Conservation (phyloP, 2,888 invertebrate genomes). For the Caenorhabditis japonica region DNA sequence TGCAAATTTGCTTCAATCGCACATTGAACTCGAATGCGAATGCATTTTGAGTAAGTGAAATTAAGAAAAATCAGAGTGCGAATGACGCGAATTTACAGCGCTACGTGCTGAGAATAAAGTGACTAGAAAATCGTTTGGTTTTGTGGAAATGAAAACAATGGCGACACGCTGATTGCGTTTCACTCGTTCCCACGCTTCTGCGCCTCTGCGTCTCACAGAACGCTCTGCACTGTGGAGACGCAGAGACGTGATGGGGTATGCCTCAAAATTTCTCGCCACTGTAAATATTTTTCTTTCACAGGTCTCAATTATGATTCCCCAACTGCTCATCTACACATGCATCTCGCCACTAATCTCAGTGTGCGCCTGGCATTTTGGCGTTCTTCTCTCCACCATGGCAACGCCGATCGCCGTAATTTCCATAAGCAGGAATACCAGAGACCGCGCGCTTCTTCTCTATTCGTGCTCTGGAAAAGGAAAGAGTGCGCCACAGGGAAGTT, state of each 20-base stretch:
- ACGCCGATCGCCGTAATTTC: constrained; percentile 43
- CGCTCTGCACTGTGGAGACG: too few relatives aligned
- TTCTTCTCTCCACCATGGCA: constrained; percentile 40
- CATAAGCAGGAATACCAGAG: constrained; percentile 30
- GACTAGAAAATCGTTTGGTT: too few relatives aligned
- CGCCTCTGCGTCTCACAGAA: background rate
- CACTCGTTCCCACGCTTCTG: too few relatives aligned
- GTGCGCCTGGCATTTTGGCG: constrained; percentile 35
- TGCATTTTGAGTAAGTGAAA: too few relatives aligned
- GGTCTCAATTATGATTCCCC: constrained; percentile 30
- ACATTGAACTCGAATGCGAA: too few relatives aligned
- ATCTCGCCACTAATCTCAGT: constrained; percentile 41
- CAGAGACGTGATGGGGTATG: background rate
- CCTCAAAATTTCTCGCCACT: background rate
- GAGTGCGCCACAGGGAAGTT: constrained; percentile 33
- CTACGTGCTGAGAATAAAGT: too few relatives aligned
- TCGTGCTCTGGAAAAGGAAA: constrained; percentile 20
- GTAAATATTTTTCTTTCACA: constrained; percentile 10
- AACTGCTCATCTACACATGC: constrained; percentile 46
- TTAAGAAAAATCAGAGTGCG: too few relatives aligned
- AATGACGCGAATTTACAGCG: too few relatives aligned
- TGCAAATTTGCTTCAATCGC: too few relatives aligned
- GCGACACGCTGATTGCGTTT: too few relatives aligned
- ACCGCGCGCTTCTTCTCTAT: constrained; percentile 23
- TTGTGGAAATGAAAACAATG: too few relatives aligned